A percentile compares a stretch with the other conserved stretches of the same genome.
Conservation (phyloP, 2,113 vertebrate species). For the Oceanites oceanicus region DNA sequence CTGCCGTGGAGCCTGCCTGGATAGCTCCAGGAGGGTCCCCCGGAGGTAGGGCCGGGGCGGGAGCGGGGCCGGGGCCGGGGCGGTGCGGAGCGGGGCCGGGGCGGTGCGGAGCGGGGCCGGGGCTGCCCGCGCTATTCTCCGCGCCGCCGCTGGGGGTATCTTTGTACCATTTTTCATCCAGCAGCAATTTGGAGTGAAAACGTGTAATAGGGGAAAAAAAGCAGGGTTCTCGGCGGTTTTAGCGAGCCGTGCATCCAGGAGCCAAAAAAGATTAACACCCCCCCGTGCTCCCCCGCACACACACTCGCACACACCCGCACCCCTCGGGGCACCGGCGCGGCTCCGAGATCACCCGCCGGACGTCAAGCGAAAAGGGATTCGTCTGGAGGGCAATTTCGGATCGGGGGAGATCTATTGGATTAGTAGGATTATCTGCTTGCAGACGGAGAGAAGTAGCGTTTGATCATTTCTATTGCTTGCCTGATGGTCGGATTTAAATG, state of each 20-base stretch:
- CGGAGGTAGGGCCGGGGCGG: neutral
- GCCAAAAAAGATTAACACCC: constrained; percentile 73
- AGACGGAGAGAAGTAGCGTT: constrained; percentile 77
- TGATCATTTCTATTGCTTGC: constrained; percentile 75
- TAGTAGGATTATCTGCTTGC: constrained; percentile 81
- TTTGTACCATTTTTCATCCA: constrained; percentile 85
- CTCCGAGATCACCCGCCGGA: constrained; percentile 60
- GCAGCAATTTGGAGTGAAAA: constrained; percentile 80
- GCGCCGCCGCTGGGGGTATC: constrained; percentile 79
- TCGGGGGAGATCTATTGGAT: constrained; percentile 82
- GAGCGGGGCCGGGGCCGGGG: neutral
- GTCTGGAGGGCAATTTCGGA: constrained; percentile 77
- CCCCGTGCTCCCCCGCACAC: too few species aligned
- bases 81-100: neutral
- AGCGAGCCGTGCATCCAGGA: constrained; percentile 82
- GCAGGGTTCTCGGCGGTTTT: constrained; percentile 77
- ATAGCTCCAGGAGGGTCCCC: neutral
- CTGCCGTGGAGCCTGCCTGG: neutral
- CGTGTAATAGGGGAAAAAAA: constrained; percentile 70
- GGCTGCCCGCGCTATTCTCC: constrained; percentile 66
- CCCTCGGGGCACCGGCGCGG: neutral
- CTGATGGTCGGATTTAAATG: constrained; percentile 80
- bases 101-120: neutral
- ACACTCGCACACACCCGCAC: neutral
- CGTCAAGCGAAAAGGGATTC: constrained; percentile 65